A percentile compares a stretch with the other conserved stretches of the same genome.
Conservation (phyloP, 2,113 vertebrate species). For the Actenoides lindsayi region DNA sequence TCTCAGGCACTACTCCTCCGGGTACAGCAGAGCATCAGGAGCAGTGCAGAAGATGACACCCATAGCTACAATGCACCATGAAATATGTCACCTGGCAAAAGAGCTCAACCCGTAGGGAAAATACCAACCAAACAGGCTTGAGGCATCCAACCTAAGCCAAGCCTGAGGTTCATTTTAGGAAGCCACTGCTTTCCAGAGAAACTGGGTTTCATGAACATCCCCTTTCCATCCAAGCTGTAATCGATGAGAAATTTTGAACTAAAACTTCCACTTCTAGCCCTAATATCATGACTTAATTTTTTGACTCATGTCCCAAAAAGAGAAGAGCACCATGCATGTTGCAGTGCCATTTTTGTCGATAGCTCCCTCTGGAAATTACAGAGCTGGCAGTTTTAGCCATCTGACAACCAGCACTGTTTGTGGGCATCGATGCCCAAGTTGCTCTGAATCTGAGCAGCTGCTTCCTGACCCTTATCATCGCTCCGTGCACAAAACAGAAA, state of each 20-base stretch:
- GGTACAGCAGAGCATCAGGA: background rate
- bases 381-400: background rate
- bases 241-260: background rate
- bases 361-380: background rate
- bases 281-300: background rate
- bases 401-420: background rate
- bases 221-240: background rate
- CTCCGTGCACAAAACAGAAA: background rate
- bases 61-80: background rate
- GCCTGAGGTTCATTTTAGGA: background rate
- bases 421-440: background rate
- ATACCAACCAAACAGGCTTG: background rate
- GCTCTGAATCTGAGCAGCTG: conserved; percentile 11
- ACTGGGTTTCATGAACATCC: background rate
- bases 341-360: background rate
- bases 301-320: background rate
- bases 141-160: background rate
- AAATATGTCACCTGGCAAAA: background rate
- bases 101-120: background rate
- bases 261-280: background rate
- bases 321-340: accelerated
- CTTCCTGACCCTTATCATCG: background rate
- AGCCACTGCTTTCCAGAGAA: background rate
- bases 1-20: background rate
- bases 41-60: background rate